These are phyloP conservation scores for Carposina sasakii DNA, from an alignment of 1,140 invertebrate genomes.

Conservation along the genomic window DNA sequence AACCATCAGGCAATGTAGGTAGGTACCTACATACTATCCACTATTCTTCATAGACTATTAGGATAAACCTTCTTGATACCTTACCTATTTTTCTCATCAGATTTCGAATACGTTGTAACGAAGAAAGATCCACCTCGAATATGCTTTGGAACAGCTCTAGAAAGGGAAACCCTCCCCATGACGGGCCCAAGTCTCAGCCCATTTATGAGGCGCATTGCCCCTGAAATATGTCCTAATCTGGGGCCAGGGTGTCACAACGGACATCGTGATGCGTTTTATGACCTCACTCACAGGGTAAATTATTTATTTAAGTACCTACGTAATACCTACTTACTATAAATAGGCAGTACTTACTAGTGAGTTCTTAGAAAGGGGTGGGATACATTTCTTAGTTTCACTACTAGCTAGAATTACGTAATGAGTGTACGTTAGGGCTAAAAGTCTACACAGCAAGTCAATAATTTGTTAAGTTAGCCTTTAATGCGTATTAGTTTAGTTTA, in stretches of 20 bases:
- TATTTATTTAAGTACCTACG: no score
- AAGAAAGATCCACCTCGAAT: conserved; percentile 47
- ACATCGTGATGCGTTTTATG: conserved; percentile 49
- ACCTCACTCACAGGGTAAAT: conserved; percentile 47
- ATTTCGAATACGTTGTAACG: conserved; percentile 61
- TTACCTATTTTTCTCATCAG: conserved; percentile 24
- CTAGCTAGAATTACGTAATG: no score
- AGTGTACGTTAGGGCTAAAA: no score
- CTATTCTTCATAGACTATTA: neutral
- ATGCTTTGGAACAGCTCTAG: conserved; percentile 57
- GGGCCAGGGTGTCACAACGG: conserved; percentile 45
- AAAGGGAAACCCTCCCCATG: conserved; percentile 48
- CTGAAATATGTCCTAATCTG: conserved; percentile 35
- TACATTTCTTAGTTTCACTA: no score
- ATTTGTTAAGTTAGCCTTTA: no score
- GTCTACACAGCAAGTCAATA: no score
- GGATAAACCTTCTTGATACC: conserved; percentile 5
- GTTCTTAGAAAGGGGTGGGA: no score
- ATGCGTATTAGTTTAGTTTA: no score
- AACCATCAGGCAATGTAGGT: no score
- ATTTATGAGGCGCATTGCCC: conserved; percentile 52
- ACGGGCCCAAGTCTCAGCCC: conserved; percentile 50
- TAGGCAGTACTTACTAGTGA: no score
- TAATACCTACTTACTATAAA: no score
- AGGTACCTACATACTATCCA: no score